Evolutionary conservation across 2,113 vertebrate genomes (phyloP).

Genomic region (Mystacornis crossleyi): DNA sequence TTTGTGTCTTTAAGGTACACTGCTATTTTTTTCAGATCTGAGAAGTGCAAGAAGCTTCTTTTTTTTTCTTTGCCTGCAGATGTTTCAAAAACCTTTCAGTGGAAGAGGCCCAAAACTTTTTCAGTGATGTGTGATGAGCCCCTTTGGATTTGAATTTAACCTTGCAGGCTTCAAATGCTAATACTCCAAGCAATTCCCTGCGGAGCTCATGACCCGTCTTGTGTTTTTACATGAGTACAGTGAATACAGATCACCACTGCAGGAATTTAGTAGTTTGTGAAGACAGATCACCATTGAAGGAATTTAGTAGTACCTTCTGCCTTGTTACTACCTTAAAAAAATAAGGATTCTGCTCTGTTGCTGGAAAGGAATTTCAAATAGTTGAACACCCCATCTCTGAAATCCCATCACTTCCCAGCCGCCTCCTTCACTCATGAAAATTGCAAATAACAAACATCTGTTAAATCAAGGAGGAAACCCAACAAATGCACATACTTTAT

Average conservation of each 20-base stretch:
- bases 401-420: constrained; percentile 1
- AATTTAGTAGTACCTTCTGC: not conserved
- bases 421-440: not conserved
- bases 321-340: not conserved
- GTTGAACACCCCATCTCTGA: not conserved
- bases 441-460: constrained; percentile 59
- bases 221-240: not conserved
- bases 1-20: not conserved
- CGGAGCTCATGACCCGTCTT: not conserved
- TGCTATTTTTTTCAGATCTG: not conserved
- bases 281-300: not conserved
- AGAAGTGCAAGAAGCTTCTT: not conserved
- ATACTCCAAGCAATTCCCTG: not conserved
- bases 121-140: not conserved
- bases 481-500: not conserved
- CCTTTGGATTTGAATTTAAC: constrained; percentile 17
- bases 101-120: constrained; percentile 3
- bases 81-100: constrained; percentile 4
- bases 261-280: not conserved
- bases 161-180: not conserved
- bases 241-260: not conserved
- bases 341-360: constrained; percentile 6
- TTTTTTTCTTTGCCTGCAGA: not conserved
- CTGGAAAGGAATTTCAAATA: constrained; percentile 9
- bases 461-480: not conserved